A percentile compares a stretch with the other conserved stretches of the same genome.
phyloP scores from a whole-genome alignment of 2,888 invertebrate species.

The Leucania comma region DNA sequence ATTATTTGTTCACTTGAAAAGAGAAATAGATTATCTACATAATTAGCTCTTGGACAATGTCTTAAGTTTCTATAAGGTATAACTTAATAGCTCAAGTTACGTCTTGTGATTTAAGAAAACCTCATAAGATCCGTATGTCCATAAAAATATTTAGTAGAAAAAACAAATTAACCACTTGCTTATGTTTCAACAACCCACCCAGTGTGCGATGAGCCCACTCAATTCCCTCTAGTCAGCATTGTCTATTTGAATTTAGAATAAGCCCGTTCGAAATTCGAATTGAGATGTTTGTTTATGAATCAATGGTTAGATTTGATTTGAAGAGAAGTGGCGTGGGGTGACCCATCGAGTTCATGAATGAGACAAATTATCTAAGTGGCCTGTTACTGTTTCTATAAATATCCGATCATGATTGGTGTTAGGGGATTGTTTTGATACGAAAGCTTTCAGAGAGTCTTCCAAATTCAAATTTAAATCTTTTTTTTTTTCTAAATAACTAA shows the following conservation, averaged over 20 bases:
- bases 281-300: slow-evolving; percentile 74
- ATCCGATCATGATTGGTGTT: not conserved
- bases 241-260: slow-evolving; percentile 84
- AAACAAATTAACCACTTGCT: not conserved
- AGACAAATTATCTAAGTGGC: slow-evolving; percentile 26
- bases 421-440: no score
- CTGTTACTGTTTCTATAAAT: not conserved
- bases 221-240: slow-evolving; percentile 73
- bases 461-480: no score
- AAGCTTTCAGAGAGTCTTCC: no score
- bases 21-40: no score
- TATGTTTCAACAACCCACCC: not conserved
- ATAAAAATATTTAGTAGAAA: not conserved
- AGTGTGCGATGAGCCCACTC: slow-evolving; percentile 44
- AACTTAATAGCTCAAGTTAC: no score
- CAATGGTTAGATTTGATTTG: slow-evolving; percentile 74
- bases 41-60: no score
- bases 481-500: no score
- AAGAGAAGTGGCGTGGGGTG: slow-evolving; percentile 59
- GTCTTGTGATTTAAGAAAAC: no score
- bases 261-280: slow-evolving; percentile 87
- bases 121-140: no score
- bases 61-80: no score
- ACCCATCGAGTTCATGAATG: slow-evolving; percentile 45
- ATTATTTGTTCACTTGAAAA: no score